Base-by-base conservation (phyloP, 2,888 invertebrate genomes). In the Drosophila quinaria region DNA sequence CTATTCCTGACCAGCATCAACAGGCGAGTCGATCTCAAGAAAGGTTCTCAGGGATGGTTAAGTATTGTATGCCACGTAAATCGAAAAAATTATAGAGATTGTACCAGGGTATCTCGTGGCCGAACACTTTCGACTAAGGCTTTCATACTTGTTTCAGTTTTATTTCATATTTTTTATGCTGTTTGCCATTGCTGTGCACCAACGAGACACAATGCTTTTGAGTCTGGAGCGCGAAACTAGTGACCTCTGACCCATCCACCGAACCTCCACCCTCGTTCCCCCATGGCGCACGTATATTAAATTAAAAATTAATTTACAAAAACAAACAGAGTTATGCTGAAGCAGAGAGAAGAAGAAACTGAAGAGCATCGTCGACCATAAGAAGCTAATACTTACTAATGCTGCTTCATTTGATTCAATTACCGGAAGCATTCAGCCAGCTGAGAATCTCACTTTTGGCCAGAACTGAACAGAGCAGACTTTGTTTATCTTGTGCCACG, bases 361-460 rank as follows among this genome's bases (percentile, higher is more conserved):
- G 46, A 46, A 49, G 35, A 19, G 19, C 29, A 64, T 41, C 77
- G 54, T 41, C 62, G 70, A 74, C 72, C 77, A 87, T 80, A 87
- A 86, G 89, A 87, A 86, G 85, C 87, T 86, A 89, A 86, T 86
- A 86, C 89, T 80, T 89, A 89, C 89, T 87, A 84, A 89, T 89
- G 84, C 85, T 81, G 87, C 89, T 87, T 84, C 87, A 87, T 86
- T 86, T 86, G 89, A 86, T 86, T 86, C 85, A 86, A 86, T 86
- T 86, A 86, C 85, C 85, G 89, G 85, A 87, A 87, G 85, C 72
- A 78, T 70, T 74, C 78, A 80, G 80, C 73, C 72, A 75, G 73
- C 80, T 74, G 77, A 66, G 70, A 72, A 60, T 58, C 66, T 52
- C 69, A 44, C 46, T 70, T 70, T 56, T 64, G 52, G 66, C 61